Percentiles rank a stretch among this genome's conserved stretches.
Conservation (phyloP, 2,113 vertebrate species). For the Pseudorhombus dupliciocellatus region DNA sequence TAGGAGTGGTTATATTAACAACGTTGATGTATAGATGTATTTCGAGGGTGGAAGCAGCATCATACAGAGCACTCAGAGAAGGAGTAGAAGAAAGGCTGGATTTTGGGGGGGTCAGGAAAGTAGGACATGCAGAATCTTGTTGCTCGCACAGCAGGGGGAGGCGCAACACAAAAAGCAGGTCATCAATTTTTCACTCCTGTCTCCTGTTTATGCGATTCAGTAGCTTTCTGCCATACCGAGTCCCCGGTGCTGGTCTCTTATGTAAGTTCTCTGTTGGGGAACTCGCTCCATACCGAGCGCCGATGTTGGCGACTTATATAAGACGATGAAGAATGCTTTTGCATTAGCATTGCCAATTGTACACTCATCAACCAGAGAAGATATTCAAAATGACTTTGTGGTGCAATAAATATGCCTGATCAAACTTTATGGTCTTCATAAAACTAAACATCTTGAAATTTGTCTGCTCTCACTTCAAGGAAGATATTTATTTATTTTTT, state of each 20-base stretch:
- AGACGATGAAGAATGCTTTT: conserved; percentile 8
- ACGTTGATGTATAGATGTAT: not conserved
- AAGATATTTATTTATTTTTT: too few relatives aligned
- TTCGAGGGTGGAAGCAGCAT: not conserved
- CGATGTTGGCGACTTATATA: conserved; percentile 43
- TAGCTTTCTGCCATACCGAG: conserved; percentile 51
- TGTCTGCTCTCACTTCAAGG: not conserved
- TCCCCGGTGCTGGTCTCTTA: conserved; percentile 43
- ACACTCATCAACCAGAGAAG: not conserved
- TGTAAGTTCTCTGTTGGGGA: conserved; percentile 49
- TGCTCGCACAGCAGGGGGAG: conserved; percentile 8
- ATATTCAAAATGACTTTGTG: not conserved
- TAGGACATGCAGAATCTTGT: conserved; percentile 52
- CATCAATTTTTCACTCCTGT: conserved; percentile 72
- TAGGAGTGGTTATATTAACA: not conserved
- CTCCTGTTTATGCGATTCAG: conserved; percentile 61
- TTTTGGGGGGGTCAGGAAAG: conserved; percentile 58
- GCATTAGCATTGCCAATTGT: not conserved
- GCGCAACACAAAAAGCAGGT: conserved; percentile 66
- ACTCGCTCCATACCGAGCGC: conserved; percentile 47
- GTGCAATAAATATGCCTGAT: not conserved
- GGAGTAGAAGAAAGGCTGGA: conserved; percentile 7
- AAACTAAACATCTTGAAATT: not conserved
- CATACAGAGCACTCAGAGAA: conserved; percentile 2
- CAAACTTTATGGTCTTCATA: not conserved